Conservation (phyloP, 2,888 invertebrate genomes). For the Idaea aversata region DNA sequence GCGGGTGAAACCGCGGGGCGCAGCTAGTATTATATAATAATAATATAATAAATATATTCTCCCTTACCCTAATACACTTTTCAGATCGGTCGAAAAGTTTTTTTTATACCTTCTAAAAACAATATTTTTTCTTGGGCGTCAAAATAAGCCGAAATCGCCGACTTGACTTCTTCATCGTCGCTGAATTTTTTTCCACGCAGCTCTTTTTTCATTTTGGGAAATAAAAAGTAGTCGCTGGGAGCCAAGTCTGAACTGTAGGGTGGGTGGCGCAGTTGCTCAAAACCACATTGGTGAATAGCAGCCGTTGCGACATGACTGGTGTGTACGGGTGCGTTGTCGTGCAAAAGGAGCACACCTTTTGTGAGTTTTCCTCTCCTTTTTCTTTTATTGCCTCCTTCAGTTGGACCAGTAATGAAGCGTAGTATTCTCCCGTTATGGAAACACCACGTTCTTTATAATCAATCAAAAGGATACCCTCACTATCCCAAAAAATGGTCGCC, state of each 20-base stretch:
- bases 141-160: neutral
- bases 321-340: conserved; percentile 14
- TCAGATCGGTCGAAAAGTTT: neutral
- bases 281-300: conserved; percentile 2
- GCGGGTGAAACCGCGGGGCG: too few relatives aligned
- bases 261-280: neutral
- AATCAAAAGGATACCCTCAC: conserved; percentile 13
- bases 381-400: conserved; percentile 7
- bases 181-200: conserved; percentile 11
- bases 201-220: conserved; percentile 13
- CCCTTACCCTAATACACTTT: conserved; percentile 6
- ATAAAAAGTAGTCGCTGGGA: conserved; percentile 10
- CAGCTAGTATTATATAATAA: too few relatives aligned
- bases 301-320: conserved; percentile 7
- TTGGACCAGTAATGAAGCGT: conserved; percentile 5
- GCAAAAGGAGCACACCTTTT: conserved; percentile 10
- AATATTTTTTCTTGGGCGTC: neutral
- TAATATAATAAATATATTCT: conserved; percentile 7
- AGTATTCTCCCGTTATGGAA: conserved; percentile 12
- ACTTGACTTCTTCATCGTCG: conserved; percentile 4
- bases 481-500: conserved; percentile 23
- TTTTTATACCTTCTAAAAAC: conserved; percentile 4
- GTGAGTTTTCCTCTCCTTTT: conserved; percentile 11
- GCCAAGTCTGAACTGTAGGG: conserved; percentile 7
- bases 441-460: conserved; percentile 14